Conservation (phyloP, 2,113 vertebrate species). For the Tinamus guttatus region DNA sequence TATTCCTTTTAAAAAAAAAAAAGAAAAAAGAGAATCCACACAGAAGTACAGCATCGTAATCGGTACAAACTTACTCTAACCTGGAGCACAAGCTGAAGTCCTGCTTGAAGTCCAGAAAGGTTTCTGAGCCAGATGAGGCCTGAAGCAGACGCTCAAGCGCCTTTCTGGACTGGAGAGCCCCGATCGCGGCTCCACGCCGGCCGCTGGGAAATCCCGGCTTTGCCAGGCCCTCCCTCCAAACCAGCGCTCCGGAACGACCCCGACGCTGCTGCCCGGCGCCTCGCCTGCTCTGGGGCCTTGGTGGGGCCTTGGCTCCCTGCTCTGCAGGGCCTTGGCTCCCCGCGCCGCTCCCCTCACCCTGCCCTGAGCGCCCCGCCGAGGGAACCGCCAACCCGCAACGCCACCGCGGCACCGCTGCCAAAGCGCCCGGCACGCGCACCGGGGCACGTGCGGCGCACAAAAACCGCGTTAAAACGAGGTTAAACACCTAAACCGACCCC, state of each 20-base stretch:
- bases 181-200: not conserved
- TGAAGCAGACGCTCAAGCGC: not conserved
- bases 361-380: not conserved
- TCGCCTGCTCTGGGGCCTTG: accelerated
- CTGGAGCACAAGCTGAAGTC: not conserved
- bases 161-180: not conserved
- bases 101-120: accelerated
- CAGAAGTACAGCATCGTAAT: not conserved
- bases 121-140: not conserved
- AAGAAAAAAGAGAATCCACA: no score
- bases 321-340: no score
- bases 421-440: not conserved
- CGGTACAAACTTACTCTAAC: not conserved
- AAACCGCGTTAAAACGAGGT: slow-evolving; percentile 43
- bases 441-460: not conserved
- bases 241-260: no score
- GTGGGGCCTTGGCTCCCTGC: no score
- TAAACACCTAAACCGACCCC: slow-evolving; percentile 45
- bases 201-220: no score
- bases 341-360: no score
- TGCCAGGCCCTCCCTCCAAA: not conserved
- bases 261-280: not conserved
- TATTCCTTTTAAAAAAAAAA: no score
- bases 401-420: not conserved
- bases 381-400: not conserved